Conservation (phyloP, 1,140 invertebrate genomes). For the Cephus cinctus region DNA sequence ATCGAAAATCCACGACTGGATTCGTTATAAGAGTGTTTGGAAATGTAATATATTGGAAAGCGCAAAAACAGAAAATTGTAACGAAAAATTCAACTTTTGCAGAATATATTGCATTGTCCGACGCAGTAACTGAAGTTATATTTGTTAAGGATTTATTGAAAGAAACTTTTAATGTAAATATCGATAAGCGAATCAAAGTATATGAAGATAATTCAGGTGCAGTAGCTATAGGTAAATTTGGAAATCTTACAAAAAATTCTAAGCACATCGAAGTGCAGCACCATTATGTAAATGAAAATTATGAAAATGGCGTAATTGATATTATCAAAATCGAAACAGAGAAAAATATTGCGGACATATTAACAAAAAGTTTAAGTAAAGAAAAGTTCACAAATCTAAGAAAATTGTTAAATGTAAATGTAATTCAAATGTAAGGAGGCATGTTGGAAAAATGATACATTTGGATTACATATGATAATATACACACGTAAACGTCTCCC, state of each 20-base stretch:
- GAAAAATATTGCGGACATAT: conserved; percentile 1
- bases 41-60: conserved; percentile 9
- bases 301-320: background rate
- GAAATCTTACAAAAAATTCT: conserved; percentile 6
- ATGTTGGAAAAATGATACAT: no score
- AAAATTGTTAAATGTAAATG: no score
- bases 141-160: conserved; percentile 1
- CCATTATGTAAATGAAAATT: conserved; percentile 5
- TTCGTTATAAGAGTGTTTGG: no score
- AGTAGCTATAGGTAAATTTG: conserved; percentile 1
- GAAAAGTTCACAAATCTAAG: no score
- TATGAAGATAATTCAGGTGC: conserved; percentile 7
- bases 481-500: no score
- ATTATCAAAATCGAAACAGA: background rate
- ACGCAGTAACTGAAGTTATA: conserved; percentile 13
- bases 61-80: conserved; percentile 12
- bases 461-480: no score
- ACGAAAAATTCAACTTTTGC: conserved; percentile 13
- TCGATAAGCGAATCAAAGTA: conserved; percentile 6
- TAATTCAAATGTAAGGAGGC: no score
- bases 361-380: conserved; percentile 9
- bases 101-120: conserved; percentile 19
- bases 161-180: conserved; percentile 2
- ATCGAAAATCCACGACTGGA: no score
- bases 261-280: conserved; percentile 10